These are phyloP conservation scores for Piliocolobus tephrosceles DNA, from an alignment of 2,113 vertebrate genomes.

Conservation along the genomic window DNA sequence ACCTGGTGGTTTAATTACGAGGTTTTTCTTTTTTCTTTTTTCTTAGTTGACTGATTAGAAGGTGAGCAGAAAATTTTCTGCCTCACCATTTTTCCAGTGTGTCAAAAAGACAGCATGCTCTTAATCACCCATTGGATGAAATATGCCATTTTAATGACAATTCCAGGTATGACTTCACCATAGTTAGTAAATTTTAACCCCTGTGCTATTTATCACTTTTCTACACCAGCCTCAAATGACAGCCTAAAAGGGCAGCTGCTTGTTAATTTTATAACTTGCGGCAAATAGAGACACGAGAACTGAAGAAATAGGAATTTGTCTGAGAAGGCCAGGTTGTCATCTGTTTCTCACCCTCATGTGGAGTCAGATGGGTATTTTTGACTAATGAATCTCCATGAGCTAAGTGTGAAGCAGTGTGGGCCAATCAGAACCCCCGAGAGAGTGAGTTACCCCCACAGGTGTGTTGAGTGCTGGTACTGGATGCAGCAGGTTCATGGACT, in stretches of 20 bases:
- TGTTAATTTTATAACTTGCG: not conserved
- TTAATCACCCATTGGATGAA: not conserved
- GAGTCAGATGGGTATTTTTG: not conserved
- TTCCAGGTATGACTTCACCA: not conserved
- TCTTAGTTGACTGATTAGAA: not conserved
- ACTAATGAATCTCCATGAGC: not conserved
- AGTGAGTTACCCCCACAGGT: not conserved
- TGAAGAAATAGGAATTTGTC: not conserved
- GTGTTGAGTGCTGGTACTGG: no score
- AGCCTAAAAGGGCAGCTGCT: not conserved
- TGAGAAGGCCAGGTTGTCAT: not conserved
- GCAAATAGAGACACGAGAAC: not conserved
- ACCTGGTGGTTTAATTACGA: not conserved
- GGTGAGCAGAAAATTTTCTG: not conserved
- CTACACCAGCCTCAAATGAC: not conserved
- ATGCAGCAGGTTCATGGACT: not conserved
- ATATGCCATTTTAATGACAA: conserved; percentile 9
- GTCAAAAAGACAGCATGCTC: not conserved
- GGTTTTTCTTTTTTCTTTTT: not conserved
- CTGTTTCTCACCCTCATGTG: not conserved
- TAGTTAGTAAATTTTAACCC: not conserved
- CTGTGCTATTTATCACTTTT: not conserved
- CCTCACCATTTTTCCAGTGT: not conserved
- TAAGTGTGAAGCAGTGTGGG: not conserved
- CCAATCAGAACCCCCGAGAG: not conserved